phyloP scores from a whole-genome alignment of 2,797 vertebrate species.

The Microhierax caerulescens region DNA sequence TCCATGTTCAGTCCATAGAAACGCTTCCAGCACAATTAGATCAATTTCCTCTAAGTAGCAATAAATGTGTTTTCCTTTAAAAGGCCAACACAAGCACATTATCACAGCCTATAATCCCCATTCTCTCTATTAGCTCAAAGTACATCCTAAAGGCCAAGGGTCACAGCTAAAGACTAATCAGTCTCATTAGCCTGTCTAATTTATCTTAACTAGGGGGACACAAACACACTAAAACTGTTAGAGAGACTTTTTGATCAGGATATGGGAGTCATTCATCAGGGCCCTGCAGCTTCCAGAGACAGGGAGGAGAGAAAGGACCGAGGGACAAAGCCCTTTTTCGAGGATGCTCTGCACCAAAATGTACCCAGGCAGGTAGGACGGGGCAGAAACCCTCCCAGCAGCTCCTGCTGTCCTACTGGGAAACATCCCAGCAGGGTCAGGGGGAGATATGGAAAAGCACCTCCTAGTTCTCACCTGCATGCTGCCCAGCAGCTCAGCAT shows the following conservation, averaged over 20 bases:
- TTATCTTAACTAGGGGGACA: conserved; percentile 84
- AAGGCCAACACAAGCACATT: conserved; percentile 89
- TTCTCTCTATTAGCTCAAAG: conserved; percentile 81
- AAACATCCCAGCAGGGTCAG: not conserved
- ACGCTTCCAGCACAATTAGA: conserved; percentile 94
- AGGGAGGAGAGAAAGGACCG: conserved; percentile 70
- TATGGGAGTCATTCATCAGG: conserved; percentile 88
- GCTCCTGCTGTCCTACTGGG: not conserved
- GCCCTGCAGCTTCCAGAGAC: conserved; percentile 76
- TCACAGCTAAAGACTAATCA: conserved; percentile 85
- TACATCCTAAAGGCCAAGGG: conserved; percentile 78
- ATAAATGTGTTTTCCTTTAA: conserved; percentile 99
- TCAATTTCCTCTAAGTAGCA: conserved; percentile 99
- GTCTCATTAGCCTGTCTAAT: conserved; percentile 86
- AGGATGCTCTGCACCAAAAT: conserved; percentile 33
- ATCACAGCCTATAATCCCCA: conserved; percentile 82
- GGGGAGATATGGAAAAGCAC: not conserved
- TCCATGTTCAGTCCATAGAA: conserved; percentile 90
- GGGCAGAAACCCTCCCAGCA: not conserved
- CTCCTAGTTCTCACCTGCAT: not conserved
- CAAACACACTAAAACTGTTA: conserved; percentile 84
- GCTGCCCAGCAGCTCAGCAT: not conserved
- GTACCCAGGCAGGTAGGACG: not conserved
- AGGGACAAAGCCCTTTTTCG: conserved; percentile 61
- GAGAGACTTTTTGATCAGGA: conserved; percentile 80